A percentile compares a stretch with the other conserved stretches of the same genome.
phyloP scores from a whole-genome alignment of 2,113 vertebrate genomes.

The Gambusia affinis region DNA sequence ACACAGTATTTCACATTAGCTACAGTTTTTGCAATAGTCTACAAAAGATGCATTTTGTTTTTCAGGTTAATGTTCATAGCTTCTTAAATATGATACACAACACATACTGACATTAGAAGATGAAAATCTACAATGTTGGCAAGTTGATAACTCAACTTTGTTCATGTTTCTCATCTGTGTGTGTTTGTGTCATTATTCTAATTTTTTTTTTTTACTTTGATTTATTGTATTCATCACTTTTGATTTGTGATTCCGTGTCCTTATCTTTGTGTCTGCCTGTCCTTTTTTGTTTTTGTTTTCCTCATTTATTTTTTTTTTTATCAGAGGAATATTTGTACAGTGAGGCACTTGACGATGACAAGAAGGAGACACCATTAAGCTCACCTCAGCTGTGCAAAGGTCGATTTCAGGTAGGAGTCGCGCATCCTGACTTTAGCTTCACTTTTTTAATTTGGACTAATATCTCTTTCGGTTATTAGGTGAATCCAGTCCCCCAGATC shows the following conservation, averaged over 20 bases:
- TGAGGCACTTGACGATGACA: slow-evolving; percentile 63
- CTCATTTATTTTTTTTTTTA: slow-evolving; percentile 58
- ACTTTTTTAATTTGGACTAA: background rate
- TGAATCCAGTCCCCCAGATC: slow-evolving; percentile 81
- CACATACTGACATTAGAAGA: slow-evolving; percentile 22
- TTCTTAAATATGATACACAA: slow-evolving; percentile 18
- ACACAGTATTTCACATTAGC: slow-evolving; percentile 44
- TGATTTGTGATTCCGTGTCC: slow-evolving; percentile 52
- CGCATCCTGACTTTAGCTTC: background rate
- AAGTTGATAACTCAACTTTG: slow-evolving; percentile 59
- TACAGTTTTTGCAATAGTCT: slow-evolving; percentile 36
- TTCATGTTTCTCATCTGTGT: slow-evolving; percentile 56
- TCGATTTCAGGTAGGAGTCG: slow-evolving; percentile 74
- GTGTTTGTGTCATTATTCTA: slow-evolving; percentile 53
- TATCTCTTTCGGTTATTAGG: slow-evolving; percentile 69
- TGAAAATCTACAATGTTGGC: slow-evolving; percentile 35
- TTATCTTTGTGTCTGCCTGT: slow-evolving; percentile 52
- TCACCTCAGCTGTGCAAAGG: slow-evolving; percentile 68
- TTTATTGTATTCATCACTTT: slow-evolving; percentile 29
- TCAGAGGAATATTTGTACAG: slow-evolving; percentile 69
- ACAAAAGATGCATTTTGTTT: slow-evolving; percentile 9
- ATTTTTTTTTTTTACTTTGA: slow-evolving; percentile 49
- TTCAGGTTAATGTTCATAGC: slow-evolving; percentile 28
- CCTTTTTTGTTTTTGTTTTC: slow-evolving; percentile 51
- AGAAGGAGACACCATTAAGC: slow-evolving; percentile 39